A percentile compares a stretch with the other conserved stretches of the same genome.
Conservation (phyloP, 2,113 vertebrate genomes). For the Coptodon bakossiorum region DNA sequence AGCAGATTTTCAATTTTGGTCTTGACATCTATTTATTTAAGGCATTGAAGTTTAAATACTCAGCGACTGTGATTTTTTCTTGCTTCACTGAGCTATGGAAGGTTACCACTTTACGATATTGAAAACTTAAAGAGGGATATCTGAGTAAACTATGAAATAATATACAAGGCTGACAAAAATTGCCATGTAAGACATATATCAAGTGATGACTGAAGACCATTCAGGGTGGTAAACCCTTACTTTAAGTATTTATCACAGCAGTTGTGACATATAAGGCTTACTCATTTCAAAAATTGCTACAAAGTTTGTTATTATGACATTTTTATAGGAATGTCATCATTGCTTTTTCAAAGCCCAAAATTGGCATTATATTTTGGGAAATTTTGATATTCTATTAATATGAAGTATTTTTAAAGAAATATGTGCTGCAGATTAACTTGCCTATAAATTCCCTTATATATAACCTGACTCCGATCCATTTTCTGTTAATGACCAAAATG, state of each 20-base stretch:
- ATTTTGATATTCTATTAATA: neutral
- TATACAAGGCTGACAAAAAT: neutral
- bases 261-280: neutral
- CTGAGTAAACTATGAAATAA: neutral
- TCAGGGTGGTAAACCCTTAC: neutral
- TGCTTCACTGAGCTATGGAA: neutral
- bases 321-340: neutral
- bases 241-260: neutral
- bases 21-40: neutral
- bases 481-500: neutral
- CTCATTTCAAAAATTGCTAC: neutral
- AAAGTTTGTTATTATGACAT: neutral
- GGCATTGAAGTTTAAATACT: neutral
- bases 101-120: neutral
- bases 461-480: neutral
- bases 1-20: neutral
- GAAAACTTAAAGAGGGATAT: neutral
- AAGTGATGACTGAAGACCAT: neutral
- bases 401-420: neutral
- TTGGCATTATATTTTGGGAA: neutral
- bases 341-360: neutral
- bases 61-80: neutral
- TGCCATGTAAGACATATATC: neutral
- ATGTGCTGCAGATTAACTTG: neutral
- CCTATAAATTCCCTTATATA: neutral